Base-by-base conservation (phyloP, 2,888 invertebrate genomes). In the Colostygia pectinataria region DNA sequence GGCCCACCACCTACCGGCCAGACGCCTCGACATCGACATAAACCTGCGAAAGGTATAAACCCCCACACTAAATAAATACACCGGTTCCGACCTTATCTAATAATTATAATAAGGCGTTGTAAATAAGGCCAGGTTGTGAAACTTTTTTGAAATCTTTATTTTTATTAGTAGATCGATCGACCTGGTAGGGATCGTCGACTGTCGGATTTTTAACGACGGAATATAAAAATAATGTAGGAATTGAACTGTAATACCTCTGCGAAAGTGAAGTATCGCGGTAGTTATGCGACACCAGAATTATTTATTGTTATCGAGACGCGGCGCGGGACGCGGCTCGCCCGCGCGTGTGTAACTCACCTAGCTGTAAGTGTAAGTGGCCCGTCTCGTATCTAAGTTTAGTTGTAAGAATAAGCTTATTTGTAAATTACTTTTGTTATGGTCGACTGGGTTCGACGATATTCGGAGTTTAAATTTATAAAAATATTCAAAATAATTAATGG, bases 51-150 rank as follows among this genome's bases (percentile, higher is more conserved):
- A 42, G 32, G 38, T 46, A 41, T 36, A 37, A 41, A 45, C 33
- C 39, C 33, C 39, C 18, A 42, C 46, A 49, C 43, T 44, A 41
- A 48, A 52, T 44, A 41, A 48, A 52, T 31, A 34, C 45, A 53
- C 43, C 50, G 53, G 39, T 37, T 46, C 51, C 49, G 72, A 72
- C 61, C 52, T 63, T 66, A 59, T 43, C 55, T 58, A 41, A 70
- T 71, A 59, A 53, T 44, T 73, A 71, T 76, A 66, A 68, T 73
- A 75, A 76, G 67, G 80, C 82, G 77, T 79, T 89, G 85, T 87
- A 88, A 81, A 87, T 88, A 88, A 71, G 80, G 81, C 83, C 87
- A 88, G 89, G 89, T 89, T 89, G 89, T 89, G 89, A 89, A 87
- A 80, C 74, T 84, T 81, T 77, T 73, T 73, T 63, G 55, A 55